Percentiles rank a stretch among this genome's conserved stretches.
Evolutionary conservation across 2,797 vertebrate species (phyloP).

Genomic region (Oreochromis grahami): DNA sequence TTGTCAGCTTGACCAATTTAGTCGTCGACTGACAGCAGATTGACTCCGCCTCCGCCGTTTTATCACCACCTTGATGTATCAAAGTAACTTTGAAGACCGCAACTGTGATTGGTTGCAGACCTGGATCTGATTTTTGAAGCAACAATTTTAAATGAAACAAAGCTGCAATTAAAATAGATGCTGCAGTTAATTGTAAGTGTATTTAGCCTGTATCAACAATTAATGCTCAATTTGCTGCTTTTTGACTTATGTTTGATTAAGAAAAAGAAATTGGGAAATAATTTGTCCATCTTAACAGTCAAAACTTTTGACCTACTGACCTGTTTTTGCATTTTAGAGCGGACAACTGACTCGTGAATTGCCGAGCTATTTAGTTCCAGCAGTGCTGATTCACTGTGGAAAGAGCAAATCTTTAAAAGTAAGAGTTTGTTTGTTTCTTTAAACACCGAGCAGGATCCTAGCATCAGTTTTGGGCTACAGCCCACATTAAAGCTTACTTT

Average conservation of each 20-base stretch:
- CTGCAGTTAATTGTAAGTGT: not conserved
- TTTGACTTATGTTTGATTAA: not conserved
- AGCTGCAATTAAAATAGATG: too few species aligned
- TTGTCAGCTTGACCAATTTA: not conserved
- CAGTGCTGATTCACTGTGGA: not conserved
- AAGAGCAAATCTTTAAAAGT: not conserved
- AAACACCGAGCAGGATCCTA: not conserved
- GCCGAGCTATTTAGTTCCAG: not conserved
- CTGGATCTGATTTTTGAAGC: not conserved
- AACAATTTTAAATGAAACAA: not conserved
- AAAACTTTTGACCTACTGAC: not conserved
- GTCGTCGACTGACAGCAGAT: rapidly evolving
- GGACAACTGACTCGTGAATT: not conserved
- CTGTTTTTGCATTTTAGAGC: not conserved
- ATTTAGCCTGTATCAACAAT: not conserved
- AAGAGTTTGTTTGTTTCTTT: not conserved
- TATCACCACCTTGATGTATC: not conserved
- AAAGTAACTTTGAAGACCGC: not conserved
- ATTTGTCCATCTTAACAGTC: not conserved
- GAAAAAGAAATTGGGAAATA: not conserved
- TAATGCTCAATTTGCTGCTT: not conserved
- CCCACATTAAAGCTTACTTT: not conserved
- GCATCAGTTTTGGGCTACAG: not conserved
- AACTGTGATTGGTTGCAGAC: not conserved
- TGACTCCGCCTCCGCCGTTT: rapidly evolving